Evolutionary conservation across 2,888 invertebrate species (phyloP), one percentile per base, ranked within the genome.

Genomic region (Drosophila ezoana): DNA sequence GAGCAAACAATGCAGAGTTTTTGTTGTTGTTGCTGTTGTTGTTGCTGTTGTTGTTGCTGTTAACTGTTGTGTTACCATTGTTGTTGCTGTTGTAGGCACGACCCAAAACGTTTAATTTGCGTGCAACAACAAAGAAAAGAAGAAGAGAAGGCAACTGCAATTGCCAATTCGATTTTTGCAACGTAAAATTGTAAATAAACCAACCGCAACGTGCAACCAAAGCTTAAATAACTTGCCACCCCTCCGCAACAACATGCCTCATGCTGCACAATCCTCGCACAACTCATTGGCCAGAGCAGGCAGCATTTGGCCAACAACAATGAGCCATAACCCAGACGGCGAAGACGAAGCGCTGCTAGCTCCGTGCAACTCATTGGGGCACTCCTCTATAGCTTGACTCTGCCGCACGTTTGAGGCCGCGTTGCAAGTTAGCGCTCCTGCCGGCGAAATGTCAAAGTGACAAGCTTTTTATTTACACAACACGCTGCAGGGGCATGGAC

Each of bases 31-130:
- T 63, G 44, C 28, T 63, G 41, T 14, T 37, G 47, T 53, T 45
- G 53, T 38, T 63, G 44, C 28, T 53, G 60, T 28, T 52, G 44
- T 18, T 48, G 51, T 18, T 68, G 67, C 16, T 68, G 69, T 69
- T 68, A 64, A 53, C 37, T 60, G 66, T 61, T 72, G 61, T 69
- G 62, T 53, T 51, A 57, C 53, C 48, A 52, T 70, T 69, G 72
- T 58, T 74, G 65, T 57, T 66, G 64, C 51, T 64, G 14, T 32
- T 67, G 62, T 37, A 54, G 74, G 76, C 78, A 76, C 76, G 76
- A 77, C 72, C 72, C 72, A 81, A 81, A 84, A 63, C 79, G 70
- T 81, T 81, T 85, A 81, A 76, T 81, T 81, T 85, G 72, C 57
- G 63, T 53, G 33, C 66, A 68, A 48, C 53, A 68, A 20, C 67